Conservation (phyloP, 2,113 vertebrate species). For the Hypocryptadius cinnamomeus region DNA sequence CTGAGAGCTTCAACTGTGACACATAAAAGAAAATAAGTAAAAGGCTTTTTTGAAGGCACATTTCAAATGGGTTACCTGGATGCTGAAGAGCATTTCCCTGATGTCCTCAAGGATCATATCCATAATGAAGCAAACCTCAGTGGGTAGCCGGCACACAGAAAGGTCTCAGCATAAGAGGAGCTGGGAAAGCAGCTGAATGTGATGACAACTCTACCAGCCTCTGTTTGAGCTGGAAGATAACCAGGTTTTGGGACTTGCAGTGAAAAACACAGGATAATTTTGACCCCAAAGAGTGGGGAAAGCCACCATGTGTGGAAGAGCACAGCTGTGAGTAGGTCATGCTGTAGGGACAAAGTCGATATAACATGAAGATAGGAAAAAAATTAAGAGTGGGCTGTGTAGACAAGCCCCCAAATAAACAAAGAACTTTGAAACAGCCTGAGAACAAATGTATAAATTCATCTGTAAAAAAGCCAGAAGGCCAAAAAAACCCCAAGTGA, state of each 20-base stretch:
- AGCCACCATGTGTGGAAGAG: neutral
- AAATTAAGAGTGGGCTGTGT: neutral
- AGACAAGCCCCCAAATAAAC: neutral
- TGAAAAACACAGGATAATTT: neutral
- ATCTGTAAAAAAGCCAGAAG: neutral
- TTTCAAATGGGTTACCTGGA: neutral
- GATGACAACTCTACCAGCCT: neutral
- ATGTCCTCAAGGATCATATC: neutral
- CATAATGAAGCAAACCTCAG: neutral
- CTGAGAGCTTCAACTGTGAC: neutral
- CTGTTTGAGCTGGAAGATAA: neutral
- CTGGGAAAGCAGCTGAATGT: neutral
- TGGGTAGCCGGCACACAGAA: neutral
- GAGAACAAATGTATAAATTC: neutral
- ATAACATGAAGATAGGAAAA: neutral
- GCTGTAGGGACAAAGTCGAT: neutral
- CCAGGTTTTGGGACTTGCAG: neutral
- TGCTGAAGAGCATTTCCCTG: neutral
- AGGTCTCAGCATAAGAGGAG: neutral
- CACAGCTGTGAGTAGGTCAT: neutral
- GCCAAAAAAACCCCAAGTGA: neutral
- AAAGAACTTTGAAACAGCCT: neutral
- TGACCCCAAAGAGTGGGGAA: neutral
- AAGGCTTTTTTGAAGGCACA: neutral
- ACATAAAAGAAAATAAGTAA: neutral